Evolutionary conservation across 2,888 invertebrate species (phyloP).

Genomic region (Trissolcus japonicus): DNA sequence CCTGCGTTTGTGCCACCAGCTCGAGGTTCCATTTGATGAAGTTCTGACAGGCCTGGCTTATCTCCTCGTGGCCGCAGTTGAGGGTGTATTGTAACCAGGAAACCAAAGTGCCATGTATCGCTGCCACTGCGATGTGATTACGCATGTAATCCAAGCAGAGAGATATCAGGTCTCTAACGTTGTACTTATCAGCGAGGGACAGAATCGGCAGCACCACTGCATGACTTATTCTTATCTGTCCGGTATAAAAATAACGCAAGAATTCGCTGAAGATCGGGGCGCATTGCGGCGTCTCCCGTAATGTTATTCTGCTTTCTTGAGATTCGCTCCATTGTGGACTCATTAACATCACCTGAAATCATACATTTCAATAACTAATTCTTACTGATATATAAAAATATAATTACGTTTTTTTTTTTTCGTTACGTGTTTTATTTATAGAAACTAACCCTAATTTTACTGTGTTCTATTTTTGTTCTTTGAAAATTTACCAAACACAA

Average conservation of each 20-base stretch:
- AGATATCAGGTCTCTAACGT: slow-evolving; percentile 91
- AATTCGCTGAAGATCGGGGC: slow-evolving; percentile 91
- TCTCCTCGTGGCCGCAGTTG: slow-evolving; percentile 86
- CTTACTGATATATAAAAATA: not conserved
- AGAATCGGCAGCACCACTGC: slow-evolving; percentile 91
- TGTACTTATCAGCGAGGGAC: slow-evolving; percentile 95
- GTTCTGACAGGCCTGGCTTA: slow-evolving; percentile 86
- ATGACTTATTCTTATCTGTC: slow-evolving; percentile 90
- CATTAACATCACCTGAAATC: slow-evolving; percentile 85
- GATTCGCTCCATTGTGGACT: slow-evolving; percentile 95
- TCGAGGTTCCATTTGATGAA: slow-evolving; percentile 95
- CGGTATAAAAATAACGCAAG: slow-evolving; percentile 93
- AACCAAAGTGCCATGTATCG: slow-evolving; percentile 87
- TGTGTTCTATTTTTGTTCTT: not conserved
- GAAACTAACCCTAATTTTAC: too few relatives aligned
- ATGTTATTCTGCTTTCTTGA: slow-evolving; percentile 87
- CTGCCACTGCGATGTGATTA: slow-evolving; percentile 89
- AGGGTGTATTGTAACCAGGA: slow-evolving; percentile 95
- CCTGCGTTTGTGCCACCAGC: slow-evolving; percentile 85
- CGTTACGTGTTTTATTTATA: too few relatives aligned
- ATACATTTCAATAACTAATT: not conserved
- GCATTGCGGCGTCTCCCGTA: slow-evolving; percentile 91
- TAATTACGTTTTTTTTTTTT: too few relatives aligned
- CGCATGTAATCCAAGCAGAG: slow-evolving; percentile 93
- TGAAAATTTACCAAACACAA: too few relatives aligned